Evolutionary conservation across 1,140 invertebrate species (phyloP).

Genomic region (Melitaea cinxia): DNA sequence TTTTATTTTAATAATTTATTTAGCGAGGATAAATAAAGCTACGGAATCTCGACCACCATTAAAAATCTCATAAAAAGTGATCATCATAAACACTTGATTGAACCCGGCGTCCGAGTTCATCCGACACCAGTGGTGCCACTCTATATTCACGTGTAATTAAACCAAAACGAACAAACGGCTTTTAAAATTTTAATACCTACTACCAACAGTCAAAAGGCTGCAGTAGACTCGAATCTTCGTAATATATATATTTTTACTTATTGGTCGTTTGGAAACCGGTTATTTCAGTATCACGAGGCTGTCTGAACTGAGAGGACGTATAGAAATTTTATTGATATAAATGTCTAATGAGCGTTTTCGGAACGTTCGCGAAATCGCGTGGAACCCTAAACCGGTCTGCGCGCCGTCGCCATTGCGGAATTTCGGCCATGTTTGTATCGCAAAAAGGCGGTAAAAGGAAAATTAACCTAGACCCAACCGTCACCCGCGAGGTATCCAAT

Average conservation of each 20-base stretch:
- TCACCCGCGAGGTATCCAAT: constrained; percentile 36
- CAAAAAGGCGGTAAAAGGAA: constrained; percentile 44
- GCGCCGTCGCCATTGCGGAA: constrained; percentile 60
- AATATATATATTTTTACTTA: constrained; percentile 36
- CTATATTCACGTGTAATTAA: constrained; percentile 51
- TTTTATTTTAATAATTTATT: neutral
- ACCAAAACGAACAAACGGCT: constrained; percentile 45
- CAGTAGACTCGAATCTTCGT: constrained; percentile 36
- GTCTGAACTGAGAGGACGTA: constrained; percentile 63
- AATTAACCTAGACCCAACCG: constrained; percentile 43
- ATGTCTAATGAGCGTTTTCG: constrained; percentile 37
- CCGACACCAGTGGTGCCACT: constrained; percentile 41
- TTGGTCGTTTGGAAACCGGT: constrained; percentile 52
- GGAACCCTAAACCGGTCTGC: constrained; percentile 58
- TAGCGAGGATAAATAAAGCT: neutral
- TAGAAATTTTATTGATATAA: constrained; percentile 43
- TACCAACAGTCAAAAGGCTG: constrained; percentile 40
- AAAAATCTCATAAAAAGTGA: constrained; percentile 21
- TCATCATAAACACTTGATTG: constrained; percentile 25
- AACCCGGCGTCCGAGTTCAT: constrained; percentile 28
- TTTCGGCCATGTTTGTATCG: constrained; percentile 72
- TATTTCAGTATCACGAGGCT: constrained; percentile 65
- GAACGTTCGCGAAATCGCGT: constrained; percentile 60
- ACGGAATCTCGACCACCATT: constrained; percentile 9
- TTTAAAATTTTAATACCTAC: constrained; percentile 51